A percentile compares a stretch with the other conserved stretches of the same genome.
These are phyloP conservation scores for Acanthoscelides obtectus DNA, from an alignment of 2,888 invertebrate genomes.

Conservation along the genomic window DNA sequence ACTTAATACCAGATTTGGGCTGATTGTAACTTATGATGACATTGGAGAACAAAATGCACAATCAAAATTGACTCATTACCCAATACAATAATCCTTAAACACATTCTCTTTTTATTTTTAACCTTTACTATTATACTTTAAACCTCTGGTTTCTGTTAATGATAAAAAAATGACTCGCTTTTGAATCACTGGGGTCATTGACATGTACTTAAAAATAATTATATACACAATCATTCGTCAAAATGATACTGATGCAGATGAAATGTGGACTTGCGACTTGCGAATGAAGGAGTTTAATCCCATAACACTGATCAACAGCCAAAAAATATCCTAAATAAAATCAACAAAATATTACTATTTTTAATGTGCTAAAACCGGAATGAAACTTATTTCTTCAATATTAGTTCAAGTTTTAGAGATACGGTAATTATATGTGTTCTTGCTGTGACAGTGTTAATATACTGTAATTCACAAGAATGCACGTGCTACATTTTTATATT, in stretches of 20 bases:
- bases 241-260: background rate
- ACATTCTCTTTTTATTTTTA: background rate
- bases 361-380: too few species aligned
- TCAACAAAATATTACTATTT: too few species aligned
- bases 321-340: too few species aligned
- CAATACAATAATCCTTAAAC: background rate
- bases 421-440: too few species aligned
- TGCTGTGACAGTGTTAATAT: too few species aligned
- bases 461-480: too few species aligned
- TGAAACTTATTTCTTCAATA: too few species aligned
- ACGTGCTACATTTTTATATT: too few species aligned
- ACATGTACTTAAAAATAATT: background rate
- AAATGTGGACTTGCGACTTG: background rate
- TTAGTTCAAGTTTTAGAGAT: too few species aligned
- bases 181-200: background rate
- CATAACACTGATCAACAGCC: too few species aligned
- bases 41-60: background rate
- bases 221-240: background rate
- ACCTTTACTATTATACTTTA: background rate
- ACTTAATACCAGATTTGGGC: background rate
- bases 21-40: background rate
- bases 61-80: background rate
- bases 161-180: background rate
- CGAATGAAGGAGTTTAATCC: too few species aligned
- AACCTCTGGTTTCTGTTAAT: background rate